Base-by-base conservation (phyloP, 2,888 invertebrate genomes). In the Cynaeus angustus region DNA sequence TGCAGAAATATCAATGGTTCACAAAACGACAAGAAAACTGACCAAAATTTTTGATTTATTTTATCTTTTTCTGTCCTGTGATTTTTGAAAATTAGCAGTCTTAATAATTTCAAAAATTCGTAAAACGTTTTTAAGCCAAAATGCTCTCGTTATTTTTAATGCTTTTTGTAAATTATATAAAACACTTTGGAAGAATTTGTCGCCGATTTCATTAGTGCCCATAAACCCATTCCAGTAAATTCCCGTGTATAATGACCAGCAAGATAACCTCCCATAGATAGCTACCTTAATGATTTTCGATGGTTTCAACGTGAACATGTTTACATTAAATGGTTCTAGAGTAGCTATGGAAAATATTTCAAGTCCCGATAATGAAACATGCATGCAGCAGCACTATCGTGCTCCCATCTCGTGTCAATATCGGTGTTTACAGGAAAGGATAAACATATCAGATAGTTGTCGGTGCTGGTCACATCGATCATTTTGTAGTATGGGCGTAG, bases 401-500 rank as follows among this genome's bases (percentile, higher is more conserved):
- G 68, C 68, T 70, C 66, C 72, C 71, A 76, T 76, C 76, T 74
- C 70, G 71, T 75, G 75, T 75, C 75, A 72, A 74, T 73, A 73
- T 75, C 69, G 52, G 62, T 75, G 76, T 77, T 74, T 74, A 72
- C 75, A 72, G 68, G 62, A 64, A 72, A 76, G 69, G 74, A 75
- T 71, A 75, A 75, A 75, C 69, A 76, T 70, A 66, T 61, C 68
- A 59, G 68, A 55, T 26, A 10, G 66, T 33, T 61, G 37, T 7
- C 7, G 33, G 45, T 53, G 53, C 26, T 30, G 33, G 61, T 53
- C 61, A 52, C 67, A 67, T 59, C 67, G 58, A 58, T 67, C 59
- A 67, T 59, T 48, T 58, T 33, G 13, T 41, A 64, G 33, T 52
- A 52, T 43, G 50, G 30, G 10, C 43, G 38, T 43, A 5, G 13